Base-by-base conservation (phyloP, 2,888 invertebrate genomes). In the Tinea semifulvella region DNA sequence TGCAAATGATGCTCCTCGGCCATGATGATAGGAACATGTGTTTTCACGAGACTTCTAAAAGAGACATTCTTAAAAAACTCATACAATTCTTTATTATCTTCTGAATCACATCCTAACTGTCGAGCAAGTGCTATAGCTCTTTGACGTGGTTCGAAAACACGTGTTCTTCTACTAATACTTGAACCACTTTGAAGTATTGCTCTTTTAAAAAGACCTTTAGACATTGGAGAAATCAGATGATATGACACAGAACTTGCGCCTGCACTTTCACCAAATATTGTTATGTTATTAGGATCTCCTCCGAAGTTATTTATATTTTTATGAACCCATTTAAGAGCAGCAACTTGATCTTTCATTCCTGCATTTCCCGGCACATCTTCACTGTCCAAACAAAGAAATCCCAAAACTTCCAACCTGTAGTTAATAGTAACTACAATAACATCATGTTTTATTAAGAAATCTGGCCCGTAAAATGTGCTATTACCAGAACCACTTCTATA, bases 151-250 rank as follows among this genome's bases (percentile, higher is more conserved):
- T 85, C 58, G 5, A 53, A 54, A 0, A 52, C 65, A 39, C 65
- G 68, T 0, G 85, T 74, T 82, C 84, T 85, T 0, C 82, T 77
- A 54, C 79, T 76, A 11, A 84, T 68, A 0, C 84, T 73, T 0
- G 85, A 84, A 0, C 91, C 91, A 53, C 91, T 91, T 57, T 90
- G 88, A 1, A 86, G 75, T 31, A 92, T 91, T 1, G 83, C 86
- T 11, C 81, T 77, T 47, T 85, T 84, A 47, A 88, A 84, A 2
- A 87, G 57, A 73, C 83, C 75, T 50, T 60, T 68, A 0, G 76
- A 67, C 68, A 71, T 69, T 1, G 66, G 65, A 2, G 77, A 76
- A 1, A 74, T 48, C 1, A 73, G 40, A 13, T 73, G 75, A 11
- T 55, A 68, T 0, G 77, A 74, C 1, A 74, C 67, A 0, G 77